Evolutionary conservation across 2,888 invertebrate species (phyloP).

Genomic region (Drosophila gaucha): DNA sequence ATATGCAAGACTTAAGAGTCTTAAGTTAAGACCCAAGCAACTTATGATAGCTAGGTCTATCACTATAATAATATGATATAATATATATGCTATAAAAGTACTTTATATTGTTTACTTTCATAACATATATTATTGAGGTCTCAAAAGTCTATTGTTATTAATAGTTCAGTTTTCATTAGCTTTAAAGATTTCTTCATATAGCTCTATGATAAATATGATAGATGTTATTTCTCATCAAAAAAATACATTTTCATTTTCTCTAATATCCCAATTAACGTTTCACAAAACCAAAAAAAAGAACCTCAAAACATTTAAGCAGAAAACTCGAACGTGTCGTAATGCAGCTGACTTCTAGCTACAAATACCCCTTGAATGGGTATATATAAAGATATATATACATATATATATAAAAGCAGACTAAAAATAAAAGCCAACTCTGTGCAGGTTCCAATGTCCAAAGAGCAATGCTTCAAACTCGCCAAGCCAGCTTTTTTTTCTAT

Average conservation of each 20-base stretch:
- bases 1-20: too few relatives aligned
- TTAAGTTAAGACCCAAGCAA: too few relatives aligned
- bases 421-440: constrained; percentile 11
- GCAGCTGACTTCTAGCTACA: constrained; percentile 39
- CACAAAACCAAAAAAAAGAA: constrained; percentile 7
- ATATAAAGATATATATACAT: not conserved
- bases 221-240: too few relatives aligned
- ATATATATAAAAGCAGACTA: not conserved
- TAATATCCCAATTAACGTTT: constrained; percentile 64
- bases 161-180: too few relatives aligned
- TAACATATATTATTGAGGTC: too few relatives aligned
- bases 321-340: constrained; percentile 70
- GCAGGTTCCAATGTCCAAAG: constrained; percentile 40
- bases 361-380: not conserved
- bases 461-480: constrained; percentile 52
- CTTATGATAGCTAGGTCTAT: too few relatives aligned
- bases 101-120: too few relatives aligned
- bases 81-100: too few relatives aligned
- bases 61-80: too few relatives aligned
- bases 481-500: constrained; percentile 41
- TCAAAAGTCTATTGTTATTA: too few relatives aligned
- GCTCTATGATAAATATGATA: too few relatives aligned
- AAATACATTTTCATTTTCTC: constrained; percentile 27
- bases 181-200: too few relatives aligned
- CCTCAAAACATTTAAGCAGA: constrained; percentile 39